Evolutionary conservation across 2,113 vertebrate genomes (phyloP), one percentile per base, ranked within the genome.

Genomic region (Tyto alba): DNA sequence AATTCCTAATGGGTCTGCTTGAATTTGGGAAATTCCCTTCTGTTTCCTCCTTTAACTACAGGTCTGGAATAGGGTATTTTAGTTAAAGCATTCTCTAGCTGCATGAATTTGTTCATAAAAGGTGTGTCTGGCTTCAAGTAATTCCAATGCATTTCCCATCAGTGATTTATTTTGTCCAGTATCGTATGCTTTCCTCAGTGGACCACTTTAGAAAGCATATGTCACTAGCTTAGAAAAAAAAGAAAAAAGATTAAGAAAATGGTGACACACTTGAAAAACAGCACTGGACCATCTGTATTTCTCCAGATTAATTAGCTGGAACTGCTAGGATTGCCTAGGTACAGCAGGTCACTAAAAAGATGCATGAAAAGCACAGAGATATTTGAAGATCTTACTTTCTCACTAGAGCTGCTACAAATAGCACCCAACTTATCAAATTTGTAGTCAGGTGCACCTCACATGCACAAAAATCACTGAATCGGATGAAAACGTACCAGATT

Each of bases 321-420:
- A 87, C 64, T 85, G 82, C 66, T 50, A 56, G 63, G 66, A 88
- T 29, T 81, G 69, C 64, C 52, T 62, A 80, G 43, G 47, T 41
- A 74, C 76, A 78, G 68, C 25, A 71, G n/a, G 47, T 55, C 64
- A 62, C 59, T 81, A 85, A 69, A 36, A 16, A 57, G 40, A 80
- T 82, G 66, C 73, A 56, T 32, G 89, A 85, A 87, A 91, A 91
- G 69, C 13, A 5, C 63, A 89, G 47, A 92, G 36, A 45, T 36
- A 78, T 40, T 63, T 78, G 36, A 67, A 92, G 80, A 95, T 78
- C 67, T 89, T 52, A 63, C 68, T 81, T 93, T 92, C 95, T 90
- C 69, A 89, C 73, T 64, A 81, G 77, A 95, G 91, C 93, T 93
- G 93, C 83, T 92, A 89, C 60, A 55, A 68, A 92, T 5, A 69